Conservation (phyloP, 2,797 vertebrate species). For the Cossypha caffra region DNA sequence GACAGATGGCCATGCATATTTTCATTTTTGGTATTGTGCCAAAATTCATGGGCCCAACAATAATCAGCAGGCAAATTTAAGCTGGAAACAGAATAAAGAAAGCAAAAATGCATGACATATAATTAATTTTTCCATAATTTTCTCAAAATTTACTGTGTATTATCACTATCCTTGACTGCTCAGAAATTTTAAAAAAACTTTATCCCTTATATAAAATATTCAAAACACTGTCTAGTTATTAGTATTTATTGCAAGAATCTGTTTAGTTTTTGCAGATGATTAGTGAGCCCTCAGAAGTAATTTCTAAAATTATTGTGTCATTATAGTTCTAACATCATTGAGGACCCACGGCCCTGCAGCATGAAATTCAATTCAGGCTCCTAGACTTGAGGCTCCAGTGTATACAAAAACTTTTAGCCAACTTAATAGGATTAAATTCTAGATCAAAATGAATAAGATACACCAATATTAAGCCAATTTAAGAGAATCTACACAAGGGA, state of each 20-base stretch:
- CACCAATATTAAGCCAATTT: conserved; percentile 32
- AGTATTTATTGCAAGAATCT: background rate
- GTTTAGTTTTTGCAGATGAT: background rate
- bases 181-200: background rate
- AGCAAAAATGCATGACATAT: background rate
- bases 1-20: background rate
- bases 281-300: background rate
- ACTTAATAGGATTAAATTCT: conserved; percentile 35
- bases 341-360: background rate
- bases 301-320: conserved; percentile 9
- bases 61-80: background rate
- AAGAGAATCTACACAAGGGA: background rate
- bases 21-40: background rate
- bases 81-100: background rate
- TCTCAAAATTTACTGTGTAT: background rate
- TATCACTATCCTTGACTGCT: background rate
- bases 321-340: background rate
- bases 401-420: background rate
- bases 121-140: background rate
- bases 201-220: background rate
- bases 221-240: background rate
- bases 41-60: background rate
- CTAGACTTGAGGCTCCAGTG: background rate
- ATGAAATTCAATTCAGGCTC: conserved; percentile 2
- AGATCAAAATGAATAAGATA: conserved; percentile 19